phyloP scores from a whole-genome alignment of 2,797 vertebrate species.

The Amblyraja radiata region DNA sequence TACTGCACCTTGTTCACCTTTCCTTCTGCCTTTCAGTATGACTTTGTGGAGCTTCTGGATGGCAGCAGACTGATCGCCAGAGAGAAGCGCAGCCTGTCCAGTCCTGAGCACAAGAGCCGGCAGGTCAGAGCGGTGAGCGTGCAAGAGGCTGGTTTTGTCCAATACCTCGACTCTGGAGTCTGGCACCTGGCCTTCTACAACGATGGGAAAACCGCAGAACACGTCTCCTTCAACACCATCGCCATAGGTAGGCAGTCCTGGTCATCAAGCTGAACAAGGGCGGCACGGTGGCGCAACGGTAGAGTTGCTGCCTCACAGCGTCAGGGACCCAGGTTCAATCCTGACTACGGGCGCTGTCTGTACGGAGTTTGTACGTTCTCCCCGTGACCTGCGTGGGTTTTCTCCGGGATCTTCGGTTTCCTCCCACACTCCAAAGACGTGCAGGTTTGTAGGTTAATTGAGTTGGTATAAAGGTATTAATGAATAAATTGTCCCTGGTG shows the following conservation, averaged over 20 bases:
- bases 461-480: too few species aligned
- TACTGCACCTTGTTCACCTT: background rate
- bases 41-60: constrained; percentile 94
- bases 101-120: constrained; percentile 62
- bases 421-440: too few species aligned
- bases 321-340: too few species aligned
- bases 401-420: too few species aligned
- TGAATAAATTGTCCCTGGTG: too few species aligned
- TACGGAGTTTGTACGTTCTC: too few species aligned
- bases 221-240: constrained; percentile 89
- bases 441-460: too few species aligned
- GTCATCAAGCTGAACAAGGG: too few species aligned
- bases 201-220: constrained; percentile 79
- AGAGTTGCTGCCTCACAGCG: too few species aligned
- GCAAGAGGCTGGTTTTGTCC: constrained; percentile 93
- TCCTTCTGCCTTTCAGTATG: constrained; percentile 68
- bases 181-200: constrained; percentile 99
- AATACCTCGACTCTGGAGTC: constrained; percentile 89
- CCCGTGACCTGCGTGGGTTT: too few species aligned
- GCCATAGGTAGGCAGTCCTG: constrained; percentile 75
- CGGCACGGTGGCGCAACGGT: too few species aligned
- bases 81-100: constrained; percentile 72
- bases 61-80: constrained; percentile 88
- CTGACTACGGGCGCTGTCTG: too few species aligned
- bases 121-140: constrained; percentile 73